These are phyloP conservation scores for Pteromalus puparum DNA, from an alignment of 1,140 invertebrate genomes.

Conservation along the genomic window DNA sequence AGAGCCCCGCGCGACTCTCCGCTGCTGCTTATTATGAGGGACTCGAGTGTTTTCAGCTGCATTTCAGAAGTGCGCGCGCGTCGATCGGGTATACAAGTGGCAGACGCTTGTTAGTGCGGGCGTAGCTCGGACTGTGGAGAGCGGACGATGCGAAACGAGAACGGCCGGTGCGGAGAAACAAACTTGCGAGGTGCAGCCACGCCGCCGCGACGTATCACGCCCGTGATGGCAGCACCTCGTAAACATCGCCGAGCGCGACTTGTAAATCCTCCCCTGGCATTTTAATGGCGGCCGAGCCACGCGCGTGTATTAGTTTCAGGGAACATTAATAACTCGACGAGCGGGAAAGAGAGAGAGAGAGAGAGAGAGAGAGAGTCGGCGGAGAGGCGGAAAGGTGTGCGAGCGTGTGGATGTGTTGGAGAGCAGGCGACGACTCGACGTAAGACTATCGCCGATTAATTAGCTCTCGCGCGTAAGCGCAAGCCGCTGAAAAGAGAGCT, in stretches of 20 bases:
- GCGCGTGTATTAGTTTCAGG: slow-evolving; percentile 71
- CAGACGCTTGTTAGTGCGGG: slow-evolving; percentile 28
- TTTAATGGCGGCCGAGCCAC: slow-evolving; percentile 69
- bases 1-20: too few relatives aligned
- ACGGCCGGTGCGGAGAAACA: slow-evolving; percentile 36
- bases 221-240: slow-evolving; percentile 60
- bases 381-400: not conserved
- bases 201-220: slow-evolving; percentile 57
- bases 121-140: not conserved
- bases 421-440: slow-evolving; percentile 38
- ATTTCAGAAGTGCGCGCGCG: slow-evolving; percentile 9
- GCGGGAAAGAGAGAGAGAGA: too few relatives aligned
- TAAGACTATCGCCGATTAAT: slow-evolving; percentile 69
- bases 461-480: slow-evolving; percentile 57
- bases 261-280: slow-evolving; percentile 74
- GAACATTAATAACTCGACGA: slow-evolving; percentile 71
- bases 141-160: slow-evolving; percentile 12
- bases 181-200: too few relatives aligned
- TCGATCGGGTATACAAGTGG: not conserved
- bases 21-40: too few relatives aligned
- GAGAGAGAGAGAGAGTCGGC: slow-evolving; percentile 1
- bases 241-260: slow-evolving; percentile 70
- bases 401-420: not conserved
- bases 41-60: not conserved
- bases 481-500: too few relatives aligned